These are phyloP conservation scores for Aldrovandia affinis DNA, from an alignment of 2,797 vertebrate species.

Conservation along the genomic window DNA sequence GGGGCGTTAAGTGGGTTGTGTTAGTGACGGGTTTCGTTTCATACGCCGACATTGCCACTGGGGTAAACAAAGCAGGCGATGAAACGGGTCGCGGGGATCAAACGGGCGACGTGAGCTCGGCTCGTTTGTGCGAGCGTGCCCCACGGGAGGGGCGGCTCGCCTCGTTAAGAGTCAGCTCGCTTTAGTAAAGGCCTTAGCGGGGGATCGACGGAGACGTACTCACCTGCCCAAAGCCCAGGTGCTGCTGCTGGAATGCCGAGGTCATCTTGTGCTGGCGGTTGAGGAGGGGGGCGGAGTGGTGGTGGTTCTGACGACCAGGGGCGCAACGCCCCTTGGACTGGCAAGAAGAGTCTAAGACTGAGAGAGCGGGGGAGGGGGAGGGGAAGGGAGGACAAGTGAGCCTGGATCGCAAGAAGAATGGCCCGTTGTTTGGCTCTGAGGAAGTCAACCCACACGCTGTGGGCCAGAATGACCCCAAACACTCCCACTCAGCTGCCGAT, in stretches of 20 bases:
- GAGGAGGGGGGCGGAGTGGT: constrained; percentile 75
- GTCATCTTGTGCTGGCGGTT: constrained; percentile 87
- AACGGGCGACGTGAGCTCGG: background rate
- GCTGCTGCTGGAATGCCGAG: constrained; percentile 90
- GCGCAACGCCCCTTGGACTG: constrained; percentile 84
- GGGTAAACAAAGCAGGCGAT: background rate
- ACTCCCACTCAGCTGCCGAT: background rate
- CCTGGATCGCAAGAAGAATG: background rate
- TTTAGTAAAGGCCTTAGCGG: background rate
- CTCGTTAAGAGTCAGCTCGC: background rate
- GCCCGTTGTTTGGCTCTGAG: background rate
- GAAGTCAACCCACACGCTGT: background rate
- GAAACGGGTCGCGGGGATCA: background rate
- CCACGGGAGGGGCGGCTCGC: background rate
- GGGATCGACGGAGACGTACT: constrained; percentile 33
- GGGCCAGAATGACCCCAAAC: constrained; percentile 12
- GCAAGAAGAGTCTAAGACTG: constrained; percentile 78
- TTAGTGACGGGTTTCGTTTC: background rate
- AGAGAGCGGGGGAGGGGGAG: constrained; percentile 26
- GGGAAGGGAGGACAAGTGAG: constrained; percentile 11
- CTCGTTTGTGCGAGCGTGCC: background rate
- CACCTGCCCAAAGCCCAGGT: constrained; percentile 91
- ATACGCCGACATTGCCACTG: background rate
- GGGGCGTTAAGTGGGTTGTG: background rate
- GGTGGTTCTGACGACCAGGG: constrained; percentile 81